Base-by-base conservation (phyloP, 2,888 invertebrate genomes). In the Oligia strigilis region DNA sequence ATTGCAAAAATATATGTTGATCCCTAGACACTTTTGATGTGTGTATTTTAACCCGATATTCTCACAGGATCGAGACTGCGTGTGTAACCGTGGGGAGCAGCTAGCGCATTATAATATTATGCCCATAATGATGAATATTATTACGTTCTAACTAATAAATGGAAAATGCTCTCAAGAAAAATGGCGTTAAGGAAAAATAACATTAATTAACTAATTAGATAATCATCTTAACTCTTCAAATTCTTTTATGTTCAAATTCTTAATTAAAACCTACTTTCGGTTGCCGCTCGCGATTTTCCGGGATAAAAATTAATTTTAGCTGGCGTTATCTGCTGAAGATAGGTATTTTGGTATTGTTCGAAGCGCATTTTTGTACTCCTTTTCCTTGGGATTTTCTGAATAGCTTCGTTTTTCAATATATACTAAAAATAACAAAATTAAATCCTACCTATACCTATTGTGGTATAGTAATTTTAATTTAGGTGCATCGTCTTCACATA, bases 221-320 rank as follows among this genome's bases (percentile, higher is more conserved):
- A 75, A 78, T 75, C 72, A 71, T 75, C 66, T 65, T 36, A 78
- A 86, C 29, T 78, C 62, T 73, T 75, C 29, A 78, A 78, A 84
- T 86, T 83, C 87, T 86, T 84, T 86, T 62, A 77, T 71, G 72
- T 83, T 73, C 11, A 78, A 75, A 75, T 78, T 83, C 62, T 79
- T 84, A 79, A 84, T 84, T 86, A 86, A 79, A 86, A 75, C 75
- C 69, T 72, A 75, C 72, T 62, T 75, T 70, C 11, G 36, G 74
- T 82, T 62, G 43, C 66, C 2, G 46, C 29, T 83, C 19, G 29
- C 69, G 49, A 83, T 82, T 86, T 82, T 75, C 83, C 52, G 46
- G 75, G 65, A 60, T 78, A 78, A 58, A 75, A 75, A 72, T 72
- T 73, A 75, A 78, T 75, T 75, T 86, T 55, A 75, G 17, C n/a